These are phyloP conservation scores for Poicephalus meyeri DNA, from an alignment of 2,113 vertebrate species.

Conservation along the genomic window DNA sequence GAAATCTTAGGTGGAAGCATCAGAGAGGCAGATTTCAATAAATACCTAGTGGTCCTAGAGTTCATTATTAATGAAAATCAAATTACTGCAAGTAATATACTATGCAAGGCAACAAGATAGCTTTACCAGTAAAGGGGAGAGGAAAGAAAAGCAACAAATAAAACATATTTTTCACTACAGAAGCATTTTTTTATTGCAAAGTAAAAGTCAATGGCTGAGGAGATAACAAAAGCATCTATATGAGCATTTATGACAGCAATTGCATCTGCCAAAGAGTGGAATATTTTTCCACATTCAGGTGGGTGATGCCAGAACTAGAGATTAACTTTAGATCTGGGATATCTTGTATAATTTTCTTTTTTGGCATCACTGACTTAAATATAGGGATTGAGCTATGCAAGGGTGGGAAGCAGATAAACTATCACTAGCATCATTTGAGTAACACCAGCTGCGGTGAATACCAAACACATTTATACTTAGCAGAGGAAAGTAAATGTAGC, in stretches of 20 bases:
- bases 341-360: background rate
- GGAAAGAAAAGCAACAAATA: background rate
- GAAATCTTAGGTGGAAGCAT: background rate
- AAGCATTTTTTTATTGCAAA: background rate
- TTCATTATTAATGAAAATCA: background rate
- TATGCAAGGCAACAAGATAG: background rate
- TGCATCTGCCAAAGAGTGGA: background rate
- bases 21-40: background rate
- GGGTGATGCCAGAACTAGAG: background rate
- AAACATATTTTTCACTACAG: background rate
- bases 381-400: background rate
- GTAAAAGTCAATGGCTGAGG: background rate
- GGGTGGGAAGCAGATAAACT: constrained; percentile 16
- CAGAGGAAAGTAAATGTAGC: background rate
- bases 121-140: background rate
- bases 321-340: background rate
- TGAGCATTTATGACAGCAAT: background rate
- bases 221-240: background rate
- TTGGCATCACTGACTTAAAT: background rate
- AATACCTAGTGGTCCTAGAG: background rate
- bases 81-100: background rate
- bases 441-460: constrained; percentile 39
- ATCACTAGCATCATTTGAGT: constrained; percentile 41
- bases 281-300: background rate
- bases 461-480: constrained; percentile 40